A percentile compares a stretch with the other conserved stretches of the same genome.
phyloP scores from a whole-genome alignment of 2,888 invertebrate species.

The Acrocera orbiculus region DNA sequence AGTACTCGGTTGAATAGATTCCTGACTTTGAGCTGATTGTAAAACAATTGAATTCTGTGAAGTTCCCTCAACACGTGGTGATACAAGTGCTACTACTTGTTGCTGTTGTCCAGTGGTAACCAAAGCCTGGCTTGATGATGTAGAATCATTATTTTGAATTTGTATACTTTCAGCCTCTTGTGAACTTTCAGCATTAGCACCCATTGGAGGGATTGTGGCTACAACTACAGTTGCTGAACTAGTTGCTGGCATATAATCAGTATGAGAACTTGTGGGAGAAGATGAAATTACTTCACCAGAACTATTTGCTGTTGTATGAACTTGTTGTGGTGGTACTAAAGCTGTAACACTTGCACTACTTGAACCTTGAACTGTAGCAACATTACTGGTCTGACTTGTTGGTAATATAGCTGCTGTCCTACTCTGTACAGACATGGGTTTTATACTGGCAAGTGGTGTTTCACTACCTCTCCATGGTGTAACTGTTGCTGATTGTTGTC shows the following conservation, averaged over 20 bases:
- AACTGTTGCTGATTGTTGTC: constrained; percentile 34
- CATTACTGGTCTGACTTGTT: constrained; percentile 42
- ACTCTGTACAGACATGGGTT: constrained; percentile 67
- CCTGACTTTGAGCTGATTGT: constrained; percentile 20
- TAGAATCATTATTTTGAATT: constrained; percentile 24
- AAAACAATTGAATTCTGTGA: constrained; percentile 21
- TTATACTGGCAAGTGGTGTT: constrained; percentile 79
- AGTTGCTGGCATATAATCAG: constrained; percentile 74
- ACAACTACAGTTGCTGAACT: constrained; percentile 46
- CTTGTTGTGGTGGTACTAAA: constrained; percentile 42
- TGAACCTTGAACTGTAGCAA: constrained; percentile 19
- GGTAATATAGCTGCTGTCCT: constrained; percentile 63
- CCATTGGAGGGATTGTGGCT: constrained; percentile 48
- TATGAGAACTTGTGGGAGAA: constrained; percentile 56
- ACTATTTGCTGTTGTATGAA: constrained; percentile 34
- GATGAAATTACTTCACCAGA: constrained; percentile 39
- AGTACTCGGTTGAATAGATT: constrained; percentile 27
- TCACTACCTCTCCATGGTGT: constrained; percentile 57
- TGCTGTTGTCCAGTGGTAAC: constrained; percentile 32
- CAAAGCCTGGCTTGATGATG: constrained; percentile 13
- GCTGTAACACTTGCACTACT: constrained; percentile 31
- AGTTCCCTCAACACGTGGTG: constrained; percentile 47
- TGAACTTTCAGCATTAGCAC: constrained; percentile 30
- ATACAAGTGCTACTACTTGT: constrained; percentile 51
- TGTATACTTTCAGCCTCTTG: constrained; percentile 31